Conservation (phyloP, 2,113 vertebrate genomes). For the Mohoua ochrocephala region DNA sequence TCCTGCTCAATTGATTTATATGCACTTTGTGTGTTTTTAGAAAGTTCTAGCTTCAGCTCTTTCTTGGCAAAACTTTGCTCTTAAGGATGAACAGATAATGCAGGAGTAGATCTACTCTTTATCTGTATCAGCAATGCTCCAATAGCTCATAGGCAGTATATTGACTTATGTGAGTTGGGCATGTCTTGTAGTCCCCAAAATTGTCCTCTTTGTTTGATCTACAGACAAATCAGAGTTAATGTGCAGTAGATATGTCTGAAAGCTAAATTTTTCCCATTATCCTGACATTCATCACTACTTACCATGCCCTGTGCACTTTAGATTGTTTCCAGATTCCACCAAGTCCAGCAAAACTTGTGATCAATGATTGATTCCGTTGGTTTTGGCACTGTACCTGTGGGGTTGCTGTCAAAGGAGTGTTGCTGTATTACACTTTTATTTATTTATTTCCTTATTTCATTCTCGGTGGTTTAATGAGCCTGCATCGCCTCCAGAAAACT, state of each 20-base stretch:
- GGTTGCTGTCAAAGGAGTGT: background rate
- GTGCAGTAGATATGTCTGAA: background rate
- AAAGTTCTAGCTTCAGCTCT: background rate
- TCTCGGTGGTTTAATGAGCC: background rate
- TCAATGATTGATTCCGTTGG: background rate
- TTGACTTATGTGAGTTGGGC: background rate
- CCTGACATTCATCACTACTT: background rate
- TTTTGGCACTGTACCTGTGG: background rate
- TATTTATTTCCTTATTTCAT: background rate
- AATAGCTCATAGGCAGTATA: background rate
- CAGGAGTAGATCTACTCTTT: background rate
- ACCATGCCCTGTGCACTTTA: background rate
- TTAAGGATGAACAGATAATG: background rate
- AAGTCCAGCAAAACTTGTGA: background rate
- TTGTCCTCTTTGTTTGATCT: background rate
- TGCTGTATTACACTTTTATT: background rate
- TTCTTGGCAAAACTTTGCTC: background rate
- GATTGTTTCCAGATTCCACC: background rate
- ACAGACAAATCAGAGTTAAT: background rate
- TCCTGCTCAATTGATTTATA: background rate
- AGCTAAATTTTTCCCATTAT: background rate
- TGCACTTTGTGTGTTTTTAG: background rate
- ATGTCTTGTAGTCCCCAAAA: background rate
- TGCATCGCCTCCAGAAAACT: background rate
- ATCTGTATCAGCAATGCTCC: background rate